Percentiles rank a stretch among this genome's conserved stretches.
These are phyloP conservation scores for Thera britannica DNA, from an alignment of 2,888 invertebrate genomes.

Conservation along the genomic window DNA sequence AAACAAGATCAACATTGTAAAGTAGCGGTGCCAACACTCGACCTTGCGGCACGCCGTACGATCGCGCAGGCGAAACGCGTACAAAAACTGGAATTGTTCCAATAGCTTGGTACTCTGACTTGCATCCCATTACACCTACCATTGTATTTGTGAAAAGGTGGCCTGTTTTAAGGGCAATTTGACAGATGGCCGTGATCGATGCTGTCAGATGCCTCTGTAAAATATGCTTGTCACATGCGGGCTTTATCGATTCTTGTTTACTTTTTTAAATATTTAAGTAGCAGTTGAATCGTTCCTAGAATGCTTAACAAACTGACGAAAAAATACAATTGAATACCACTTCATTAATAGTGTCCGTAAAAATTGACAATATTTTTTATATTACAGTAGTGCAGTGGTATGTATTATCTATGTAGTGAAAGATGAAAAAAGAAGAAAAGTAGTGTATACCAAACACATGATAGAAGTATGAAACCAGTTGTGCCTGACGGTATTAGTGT, in stretches of 20 bases:
- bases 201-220: slow-evolving; percentile 34
- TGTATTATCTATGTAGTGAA: no score
- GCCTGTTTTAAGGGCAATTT: slow-evolving; percentile 30
- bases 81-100: slow-evolving; percentile 65
- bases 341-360: no score
- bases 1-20: slow-evolving; percentile 39
- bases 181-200: slow-evolving; percentile 32
- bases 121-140: slow-evolving; percentile 15
- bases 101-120: slow-evolving; percentile 47
- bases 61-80: slow-evolving; percentile 57
- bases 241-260: slow-evolving; percentile 7
- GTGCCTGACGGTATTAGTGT: no score
- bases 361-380: no score
- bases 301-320: no score
- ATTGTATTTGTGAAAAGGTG: slow-evolving; percentile 34
- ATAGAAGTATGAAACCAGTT: no score
- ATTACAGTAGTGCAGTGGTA: no score
- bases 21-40: slow-evolving; percentile 50
- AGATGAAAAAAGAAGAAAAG: no score
- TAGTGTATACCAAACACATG: no score
- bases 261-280: slow-evolving; percentile 3
- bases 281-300: slow-evolving; percentile 4
- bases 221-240: slow-evolving; percentile 7
- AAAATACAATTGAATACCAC: no score
- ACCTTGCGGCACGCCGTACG: slow-evolving; percentile 67